Conservation (phyloP, 2,113 vertebrate genomes). For the Pelvicachromis taeniatus region DNA sequence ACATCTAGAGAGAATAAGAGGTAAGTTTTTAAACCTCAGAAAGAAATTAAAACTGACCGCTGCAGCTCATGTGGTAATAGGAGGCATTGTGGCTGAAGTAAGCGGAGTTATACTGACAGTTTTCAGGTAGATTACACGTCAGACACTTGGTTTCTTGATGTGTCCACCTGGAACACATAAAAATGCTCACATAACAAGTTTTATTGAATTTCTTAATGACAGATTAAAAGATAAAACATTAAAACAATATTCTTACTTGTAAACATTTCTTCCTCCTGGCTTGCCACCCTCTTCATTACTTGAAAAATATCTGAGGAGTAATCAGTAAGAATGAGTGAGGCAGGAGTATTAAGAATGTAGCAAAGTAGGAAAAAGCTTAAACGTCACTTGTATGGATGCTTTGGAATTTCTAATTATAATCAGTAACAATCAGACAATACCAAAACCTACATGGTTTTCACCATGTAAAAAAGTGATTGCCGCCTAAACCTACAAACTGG, state of each 20-base stretch:
- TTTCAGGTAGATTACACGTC: constrained; percentile 77
- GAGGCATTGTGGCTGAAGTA: constrained; percentile 81
- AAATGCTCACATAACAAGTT: not conserved
- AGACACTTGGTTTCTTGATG: constrained; percentile 68
- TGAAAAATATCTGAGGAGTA: constrained; percentile 82
- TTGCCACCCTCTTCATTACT: constrained; percentile 79
- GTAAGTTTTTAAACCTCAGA: not conserved
- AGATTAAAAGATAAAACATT: not conserved
- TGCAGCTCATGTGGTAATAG: constrained; percentile 84
- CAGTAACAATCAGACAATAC: not conserved
- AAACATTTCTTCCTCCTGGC: constrained; percentile 90
- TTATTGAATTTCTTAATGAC: not conserved
- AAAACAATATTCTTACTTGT: constrained; percentile 77
- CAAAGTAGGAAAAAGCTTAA: not conserved
- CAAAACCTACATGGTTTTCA: not conserved
- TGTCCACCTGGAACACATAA: constrained; percentile 33
- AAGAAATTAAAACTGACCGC: constrained; percentile 63
- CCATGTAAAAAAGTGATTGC: not conserved
- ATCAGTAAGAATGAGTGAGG: not conserved
- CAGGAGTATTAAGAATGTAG: not conserved
- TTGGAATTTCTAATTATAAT: not conserved
- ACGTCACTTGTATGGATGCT: not conserved
- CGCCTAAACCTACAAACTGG: not conserved
- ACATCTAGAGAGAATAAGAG: not conserved
- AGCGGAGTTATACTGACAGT: constrained; percentile 85